These are phyloP conservation scores for Meloidogyne hapla DNA, from an alignment of 1,140 invertebrate species.

Conservation along the genomic window DNA sequence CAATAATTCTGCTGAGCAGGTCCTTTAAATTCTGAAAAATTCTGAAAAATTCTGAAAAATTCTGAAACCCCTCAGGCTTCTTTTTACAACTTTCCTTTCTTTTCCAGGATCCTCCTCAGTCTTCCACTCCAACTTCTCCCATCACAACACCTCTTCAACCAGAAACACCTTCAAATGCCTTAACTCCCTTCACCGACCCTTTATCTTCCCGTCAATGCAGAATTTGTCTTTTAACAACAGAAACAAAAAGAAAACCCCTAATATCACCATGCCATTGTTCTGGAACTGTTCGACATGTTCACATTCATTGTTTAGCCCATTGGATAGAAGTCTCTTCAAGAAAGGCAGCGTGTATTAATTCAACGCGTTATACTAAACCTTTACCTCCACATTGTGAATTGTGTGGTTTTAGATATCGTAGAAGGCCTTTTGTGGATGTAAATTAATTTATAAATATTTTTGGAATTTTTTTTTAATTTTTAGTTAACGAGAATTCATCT, in stretches of 20 bases:
- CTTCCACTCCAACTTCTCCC: not conserved
- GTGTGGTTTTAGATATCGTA: constrained; percentile 38
- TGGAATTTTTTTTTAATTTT: constrained; percentile 11
- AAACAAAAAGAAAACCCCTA: constrained; percentile 65
- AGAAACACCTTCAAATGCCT: no score
- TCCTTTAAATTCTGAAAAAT: not conserved
- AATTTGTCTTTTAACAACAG: constrained; percentile 58
- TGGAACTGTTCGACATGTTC: constrained; percentile 69
- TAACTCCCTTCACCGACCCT: no score
- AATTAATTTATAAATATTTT: constrained; percentile 5
- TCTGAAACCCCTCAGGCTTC: not conserved
- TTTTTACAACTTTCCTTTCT: no score
- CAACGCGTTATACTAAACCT: not conserved
- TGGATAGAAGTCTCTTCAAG: constrained; percentile 43
- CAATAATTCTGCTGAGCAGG: not conserved
- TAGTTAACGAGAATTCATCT: constrained; percentile 31
- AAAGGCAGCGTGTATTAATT: constrained; percentile 23
- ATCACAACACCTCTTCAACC: no score
- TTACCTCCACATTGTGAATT: constrained; percentile 41
- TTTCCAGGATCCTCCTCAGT: not conserved
- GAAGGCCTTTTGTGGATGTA: constrained; percentile 37
- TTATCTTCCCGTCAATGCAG: constrained; percentile 20
- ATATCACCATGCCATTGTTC: constrained; percentile 69
- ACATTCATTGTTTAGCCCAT: constrained; percentile 65
- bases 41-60: not conserved